Conservation (phyloP, 2,113 vertebrate species). For the Danio rerio region GRCz12tu NC_133178.1:29739001-29739500, state of each 20-base stretch:
- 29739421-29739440: no score
- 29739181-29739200: not conserved
- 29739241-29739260: no score
- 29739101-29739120: not conserved
- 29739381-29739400: no score
- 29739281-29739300: not conserved
- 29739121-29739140: not conserved
- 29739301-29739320: not conserved
- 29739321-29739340: no score
- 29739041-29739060: no score
- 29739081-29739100: not conserved
- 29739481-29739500: no score
- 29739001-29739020: no score
- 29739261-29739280: no score
- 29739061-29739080: not conserved
- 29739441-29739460: not conserved
- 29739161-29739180: not conserved
- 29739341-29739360: not conserved
- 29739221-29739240: no score
- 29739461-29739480: not conserved
- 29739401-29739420: no score
- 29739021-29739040: no score
- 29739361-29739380: no score
- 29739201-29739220: not conserved
- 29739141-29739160: not conserved